These are phyloP conservation scores for Horisme vitalbata DNA, from an alignment of 2,888 invertebrate species.

Conservation along the genomic window DNA sequence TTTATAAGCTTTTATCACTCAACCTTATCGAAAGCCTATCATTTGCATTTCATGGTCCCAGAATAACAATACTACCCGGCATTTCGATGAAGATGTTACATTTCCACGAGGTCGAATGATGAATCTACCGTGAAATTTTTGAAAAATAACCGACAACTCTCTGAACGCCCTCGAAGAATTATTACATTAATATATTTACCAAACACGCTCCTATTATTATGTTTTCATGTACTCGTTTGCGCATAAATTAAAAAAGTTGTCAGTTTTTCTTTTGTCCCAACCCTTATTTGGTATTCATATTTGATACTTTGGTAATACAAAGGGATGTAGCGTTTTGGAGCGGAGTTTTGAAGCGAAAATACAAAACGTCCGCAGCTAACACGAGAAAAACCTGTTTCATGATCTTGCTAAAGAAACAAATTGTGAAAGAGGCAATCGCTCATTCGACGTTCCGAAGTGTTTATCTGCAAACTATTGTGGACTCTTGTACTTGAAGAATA, in stretches of 20 bases:
- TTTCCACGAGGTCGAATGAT: constrained; percentile 69
- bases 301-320: constrained; percentile 80
- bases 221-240: constrained; percentile 80
- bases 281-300: constrained; percentile 83
- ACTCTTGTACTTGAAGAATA: constrained; percentile 58
- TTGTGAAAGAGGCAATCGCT: constrained; percentile 81
- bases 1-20: constrained; percentile 46
- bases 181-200: constrained; percentile 81
- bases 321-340: constrained; percentile 70
- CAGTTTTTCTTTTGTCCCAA: constrained; percentile 80
- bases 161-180: constrained; percentile 70
- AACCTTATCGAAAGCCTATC: constrained; percentile 20
- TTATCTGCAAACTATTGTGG: constrained; percentile 53
- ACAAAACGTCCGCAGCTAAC: constrained; percentile 63
- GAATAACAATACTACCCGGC: constrained; percentile 42
- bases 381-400: constrained; percentile 77
- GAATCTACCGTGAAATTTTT: constrained; percentile 79
- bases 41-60: constrained; percentile 34
- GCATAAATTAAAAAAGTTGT: constrained; percentile 81
- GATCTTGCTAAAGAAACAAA: constrained; percentile 79
- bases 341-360: constrained; percentile 64
- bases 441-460: constrained; percentile 60
- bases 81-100: constrained; percentile 70
- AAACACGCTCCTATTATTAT: constrained; percentile 81
- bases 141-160: constrained; percentile 67